These are phyloP conservation scores for Brachypodius melanocephalos DNA, from an alignment of 2,113 vertebrate genomes.

Conservation along the genomic window DNA sequence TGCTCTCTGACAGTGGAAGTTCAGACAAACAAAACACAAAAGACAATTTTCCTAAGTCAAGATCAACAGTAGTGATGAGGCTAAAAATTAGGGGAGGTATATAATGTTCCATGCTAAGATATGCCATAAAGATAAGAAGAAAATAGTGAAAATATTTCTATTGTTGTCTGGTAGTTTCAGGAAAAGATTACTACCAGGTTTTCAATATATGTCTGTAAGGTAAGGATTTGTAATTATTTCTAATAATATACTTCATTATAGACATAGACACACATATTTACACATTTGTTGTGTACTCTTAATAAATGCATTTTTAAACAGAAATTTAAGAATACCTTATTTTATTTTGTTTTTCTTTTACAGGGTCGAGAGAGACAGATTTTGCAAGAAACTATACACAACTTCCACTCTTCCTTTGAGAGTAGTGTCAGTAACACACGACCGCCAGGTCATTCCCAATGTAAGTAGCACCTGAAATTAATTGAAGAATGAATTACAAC, in stretches of 20 bases:
- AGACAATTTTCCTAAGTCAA: background rate
- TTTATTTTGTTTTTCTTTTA: conserved; percentile 35
- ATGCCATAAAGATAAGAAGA: background rate
- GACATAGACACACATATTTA: background rate
- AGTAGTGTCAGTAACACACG: conserved; percentile 95
- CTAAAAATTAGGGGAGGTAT: background rate
- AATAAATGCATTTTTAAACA: background rate
- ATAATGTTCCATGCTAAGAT: background rate
- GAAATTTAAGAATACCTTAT: conserved; percentile 4
- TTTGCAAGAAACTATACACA: conserved; percentile 97
- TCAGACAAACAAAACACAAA: background rate
- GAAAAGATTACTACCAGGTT: background rate
- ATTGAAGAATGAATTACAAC: background rate
- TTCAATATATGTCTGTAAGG: background rate
- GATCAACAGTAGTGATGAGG: background rate
- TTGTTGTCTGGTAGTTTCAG: background rate
- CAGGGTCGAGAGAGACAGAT: conserved; percentile 96
- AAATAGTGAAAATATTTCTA: background rate
- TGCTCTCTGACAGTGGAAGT: background rate
- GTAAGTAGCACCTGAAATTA: conserved; percentile 72
- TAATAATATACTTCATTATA: background rate
- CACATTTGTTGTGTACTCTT: background rate
- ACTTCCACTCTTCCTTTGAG: conserved; percentile 97
- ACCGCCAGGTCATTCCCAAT: conserved; percentile 79
- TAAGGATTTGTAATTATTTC: background rate